Evolutionary conservation across 2,113 vertebrate species (phyloP), one percentile per base, ranked within the genome.

Genomic region (Seriola aureovittata): DNA sequence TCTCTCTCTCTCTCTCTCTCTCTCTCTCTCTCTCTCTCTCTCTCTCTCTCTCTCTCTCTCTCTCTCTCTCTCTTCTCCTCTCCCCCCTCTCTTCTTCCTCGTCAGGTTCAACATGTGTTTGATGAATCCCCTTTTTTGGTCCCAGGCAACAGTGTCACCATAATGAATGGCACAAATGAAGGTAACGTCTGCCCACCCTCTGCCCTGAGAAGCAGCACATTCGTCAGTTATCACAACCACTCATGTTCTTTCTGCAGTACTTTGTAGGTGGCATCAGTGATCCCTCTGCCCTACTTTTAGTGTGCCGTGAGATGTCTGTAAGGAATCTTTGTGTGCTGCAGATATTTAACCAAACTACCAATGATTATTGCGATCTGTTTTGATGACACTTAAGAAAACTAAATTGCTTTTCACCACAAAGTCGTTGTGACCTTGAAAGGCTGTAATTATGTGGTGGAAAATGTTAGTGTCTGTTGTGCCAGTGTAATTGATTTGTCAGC

Each of bases 151-250:
- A 95, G 97, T 52, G 97, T 99, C 92, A 95, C 96, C 92, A 96
- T 99, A 86, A 96, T 99, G 97, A 95, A 98, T 0, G 98, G 98
- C 78, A 96, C 96, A 19, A 93, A 96, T 62, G 98, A 99, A 98
- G 98, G 98, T 99, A 84, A 4, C 38, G 64, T 73, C 85, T 76
- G 71, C 77, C 63, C 75, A 0, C 2, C 58, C 36, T 60, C 42
- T 12, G 23, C 71, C 77, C 78, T 2, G 29, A 69, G 40, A 21
- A 66, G 75, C 65, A 75, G 4, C 69, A 25, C 40, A 34, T 81
- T 59, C 8, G 12, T 88, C 34, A 70, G 25, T 68, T 29, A 12
- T 60, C 23, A 14, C 80, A 46, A 68, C 52, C 71, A 8, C 79
- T 80, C 71, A 2, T 12, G 73, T 68, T 85, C 59, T 54, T n/a